phyloP scores from a whole-genome alignment of 2,113 vertebrate species.

The Equus quagga region DNA sequence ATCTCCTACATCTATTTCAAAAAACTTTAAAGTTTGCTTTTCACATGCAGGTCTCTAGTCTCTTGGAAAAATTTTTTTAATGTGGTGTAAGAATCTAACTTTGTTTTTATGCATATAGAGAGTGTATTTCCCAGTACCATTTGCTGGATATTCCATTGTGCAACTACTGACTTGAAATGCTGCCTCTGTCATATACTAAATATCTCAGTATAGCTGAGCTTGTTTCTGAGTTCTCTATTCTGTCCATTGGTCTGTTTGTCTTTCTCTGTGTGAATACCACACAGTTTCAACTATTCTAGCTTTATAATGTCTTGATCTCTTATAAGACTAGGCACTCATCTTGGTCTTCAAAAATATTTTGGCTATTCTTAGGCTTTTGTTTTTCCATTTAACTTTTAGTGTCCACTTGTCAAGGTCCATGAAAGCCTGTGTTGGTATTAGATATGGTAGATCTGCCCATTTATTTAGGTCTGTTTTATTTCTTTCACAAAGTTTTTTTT shows the following conservation, averaged over 20 bases:
- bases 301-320: not conserved
- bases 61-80: not conserved
- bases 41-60: not conserved
- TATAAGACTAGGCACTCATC: not conserved
- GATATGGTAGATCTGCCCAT: not conserved
- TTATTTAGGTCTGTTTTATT: slow-evolving; percentile 1
- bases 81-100: not conserved
- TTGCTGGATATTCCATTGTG: not conserved
- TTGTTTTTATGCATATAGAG: not conserved
- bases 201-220: not conserved
- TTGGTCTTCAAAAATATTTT: slow-evolving; percentile 3
- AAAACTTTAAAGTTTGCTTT: slow-evolving; percentile 13
- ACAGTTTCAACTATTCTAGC: not conserved
- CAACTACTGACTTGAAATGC: not conserved
- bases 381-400: slow-evolving; percentile 46
- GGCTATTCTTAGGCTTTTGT: not conserved
- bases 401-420: not conserved
- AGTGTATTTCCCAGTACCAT: not conserved
- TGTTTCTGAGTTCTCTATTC: not conserved
- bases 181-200: not conserved
- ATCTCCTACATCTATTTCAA: slow-evolving; percentile 29
- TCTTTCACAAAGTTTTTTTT: not conserved
- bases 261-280: not conserved
- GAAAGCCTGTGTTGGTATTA: not conserved
- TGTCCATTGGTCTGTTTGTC: not conserved